Evolutionary conservation across 1,140 invertebrate species (phyloP).

Genomic region (Drosophila mayri): DNA sequence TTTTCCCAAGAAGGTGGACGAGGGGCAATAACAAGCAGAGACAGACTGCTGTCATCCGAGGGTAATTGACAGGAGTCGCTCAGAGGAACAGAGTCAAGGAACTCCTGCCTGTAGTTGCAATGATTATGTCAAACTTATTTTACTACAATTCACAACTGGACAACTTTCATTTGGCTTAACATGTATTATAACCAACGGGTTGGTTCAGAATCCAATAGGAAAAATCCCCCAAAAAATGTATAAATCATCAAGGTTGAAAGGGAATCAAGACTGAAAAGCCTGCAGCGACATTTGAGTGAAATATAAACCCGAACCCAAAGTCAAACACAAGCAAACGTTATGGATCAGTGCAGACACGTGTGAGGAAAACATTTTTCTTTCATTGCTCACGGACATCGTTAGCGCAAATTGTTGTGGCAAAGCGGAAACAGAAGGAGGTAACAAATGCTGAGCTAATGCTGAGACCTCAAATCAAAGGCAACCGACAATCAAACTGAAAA

Average conservation of each 20-base stretch:
- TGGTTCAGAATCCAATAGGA: not conserved
- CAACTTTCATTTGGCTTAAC: not conserved
- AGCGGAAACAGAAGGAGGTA: constrained; percentile 32
- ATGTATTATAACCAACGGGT: constrained; percentile 11
- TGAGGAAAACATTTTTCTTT: constrained; percentile 38
- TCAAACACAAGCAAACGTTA: constrained; percentile 8
- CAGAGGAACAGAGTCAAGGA: constrained; percentile 12
- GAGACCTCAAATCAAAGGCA: constrained; percentile 39
- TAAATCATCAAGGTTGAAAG: constrained; percentile 4
- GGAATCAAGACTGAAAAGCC: constrained; percentile 36
- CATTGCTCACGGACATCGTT: constrained; percentile 75
- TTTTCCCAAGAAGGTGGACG: not conserved
- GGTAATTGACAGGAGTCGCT: constrained; percentile 50
- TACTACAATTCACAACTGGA: constrained; percentile 7
- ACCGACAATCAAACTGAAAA: constrained; percentile 11
- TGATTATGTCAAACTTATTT: constrained; percentile 58
- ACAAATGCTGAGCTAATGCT: constrained; percentile 13
- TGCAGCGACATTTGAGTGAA: constrained; percentile 25
- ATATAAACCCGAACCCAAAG: constrained; percentile 23
- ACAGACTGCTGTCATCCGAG: constrained; percentile 21
- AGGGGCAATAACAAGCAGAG: not conserved
- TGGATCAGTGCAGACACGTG: constrained; percentile 61
- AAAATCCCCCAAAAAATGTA: constrained; percentile 13
- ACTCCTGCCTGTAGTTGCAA: constrained; percentile 38
- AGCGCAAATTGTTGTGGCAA: constrained; percentile 74